phyloP scores from a whole-genome alignment of 2,113 vertebrate species.

The Eulemur macaco region DNA sequence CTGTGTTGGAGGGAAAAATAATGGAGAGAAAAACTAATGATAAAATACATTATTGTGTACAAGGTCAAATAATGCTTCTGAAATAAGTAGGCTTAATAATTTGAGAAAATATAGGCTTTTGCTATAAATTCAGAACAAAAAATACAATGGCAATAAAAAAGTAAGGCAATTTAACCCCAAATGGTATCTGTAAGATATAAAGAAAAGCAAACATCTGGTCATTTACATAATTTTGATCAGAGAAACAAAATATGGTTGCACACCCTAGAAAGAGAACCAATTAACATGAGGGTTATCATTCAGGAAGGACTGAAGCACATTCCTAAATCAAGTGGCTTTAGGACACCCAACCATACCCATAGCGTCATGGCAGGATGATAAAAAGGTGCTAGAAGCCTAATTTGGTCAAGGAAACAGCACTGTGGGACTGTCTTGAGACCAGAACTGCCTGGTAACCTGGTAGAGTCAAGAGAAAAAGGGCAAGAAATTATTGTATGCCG shows the following conservation, averaged over 20 bases:
- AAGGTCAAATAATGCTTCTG: background rate
- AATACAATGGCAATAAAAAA: background rate
- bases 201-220: slow-evolving; percentile 11
- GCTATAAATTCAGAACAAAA: background rate
- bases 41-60: background rate
- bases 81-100: background rate
- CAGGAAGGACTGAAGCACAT: background rate
- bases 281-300: background rate
- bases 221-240: slow-evolving; percentile 58
- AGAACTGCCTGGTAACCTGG: background rate
- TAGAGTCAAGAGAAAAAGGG: background rate
- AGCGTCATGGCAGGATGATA: background rate
- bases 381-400: background rate
- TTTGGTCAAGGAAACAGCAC: background rate
- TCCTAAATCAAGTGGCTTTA: background rate
- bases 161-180: background rate
- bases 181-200: background rate
- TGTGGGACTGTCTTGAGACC: background rate
- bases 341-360: background rate
- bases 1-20: background rate
- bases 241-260: background rate
- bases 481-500: background rate
- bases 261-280: background rate
- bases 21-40: background rate
- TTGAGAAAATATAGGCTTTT: background rate